These are phyloP conservation scores for Listronotus oregonensis DNA, from an alignment of 1,140 invertebrate species.

Conservation along the genomic window DNA sequence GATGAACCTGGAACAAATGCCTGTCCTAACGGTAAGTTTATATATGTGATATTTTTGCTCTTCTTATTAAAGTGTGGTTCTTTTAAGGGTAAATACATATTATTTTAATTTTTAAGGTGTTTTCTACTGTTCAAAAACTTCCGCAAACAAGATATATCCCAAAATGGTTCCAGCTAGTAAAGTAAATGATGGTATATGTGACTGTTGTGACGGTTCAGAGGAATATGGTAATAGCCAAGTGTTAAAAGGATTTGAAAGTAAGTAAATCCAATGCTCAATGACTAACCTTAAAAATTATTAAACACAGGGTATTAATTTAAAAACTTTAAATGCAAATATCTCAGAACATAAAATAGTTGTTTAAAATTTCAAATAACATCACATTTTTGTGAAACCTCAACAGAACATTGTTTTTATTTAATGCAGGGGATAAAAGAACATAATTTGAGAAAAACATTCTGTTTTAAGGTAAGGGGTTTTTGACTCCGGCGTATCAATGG, in stretches of 20 bases:
- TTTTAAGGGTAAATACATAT: constrained; percentile 33
- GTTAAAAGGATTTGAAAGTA: constrained; percentile 55
- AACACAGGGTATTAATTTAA: background rate
- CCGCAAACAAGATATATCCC: constrained; percentile 47
- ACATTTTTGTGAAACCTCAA: too few relatives aligned
- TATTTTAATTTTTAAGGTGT: constrained; percentile 20
- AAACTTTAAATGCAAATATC: constrained; percentile 8
- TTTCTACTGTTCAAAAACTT: constrained; percentile 28
- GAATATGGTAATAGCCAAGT: constrained; percentile 55
- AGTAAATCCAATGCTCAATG: background rate
- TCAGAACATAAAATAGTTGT: too few relatives aligned
- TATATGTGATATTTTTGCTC: constrained; percentile 71
- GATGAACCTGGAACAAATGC: constrained; percentile 92
- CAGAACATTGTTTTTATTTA: too few relatives aligned
- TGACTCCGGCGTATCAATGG: too few relatives aligned
- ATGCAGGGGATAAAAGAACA: too few relatives aligned
- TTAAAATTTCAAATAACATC: too few relatives aligned
- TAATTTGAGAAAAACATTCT: too few relatives aligned
- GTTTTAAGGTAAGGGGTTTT: too few relatives aligned
- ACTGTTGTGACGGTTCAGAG: constrained; percentile 85
- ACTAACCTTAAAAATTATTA: too few relatives aligned
- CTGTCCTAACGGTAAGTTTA: constrained; percentile 64
- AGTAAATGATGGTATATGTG: constrained; percentile 94
- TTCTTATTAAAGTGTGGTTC: constrained; percentile 79
- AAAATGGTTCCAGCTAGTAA: constrained; percentile 62